Percentiles rank a stretch among this genome's conserved stretches.
These are phyloP conservation scores for Leptinotarsa texana DNA, from an alignment of 1,140 invertebrate genomes.

Conservation along the genomic window DNA sequence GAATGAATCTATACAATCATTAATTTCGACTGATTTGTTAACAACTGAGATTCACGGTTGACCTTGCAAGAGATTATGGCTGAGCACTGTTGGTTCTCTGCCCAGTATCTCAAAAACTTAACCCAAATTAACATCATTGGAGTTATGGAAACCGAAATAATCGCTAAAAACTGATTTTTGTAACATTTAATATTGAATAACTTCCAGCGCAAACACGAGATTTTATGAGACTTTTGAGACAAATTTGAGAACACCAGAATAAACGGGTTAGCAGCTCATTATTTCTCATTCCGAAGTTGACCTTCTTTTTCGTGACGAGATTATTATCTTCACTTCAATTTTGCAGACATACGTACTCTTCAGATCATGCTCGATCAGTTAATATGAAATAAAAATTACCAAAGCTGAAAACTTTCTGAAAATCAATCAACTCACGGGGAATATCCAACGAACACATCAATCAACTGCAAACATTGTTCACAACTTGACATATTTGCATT, in stretches of 20 bases:
- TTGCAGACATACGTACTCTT: too few species aligned
- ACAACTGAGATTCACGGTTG: not conserved
- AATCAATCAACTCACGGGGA: too few species aligned
- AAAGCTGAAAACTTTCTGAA: too few species aligned
- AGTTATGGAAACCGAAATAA: not conserved
- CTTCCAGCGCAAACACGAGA: not conserved
- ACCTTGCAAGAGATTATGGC: not conserved
- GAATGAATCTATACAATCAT: slow-evolving; percentile 45
- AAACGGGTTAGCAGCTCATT: not conserved
- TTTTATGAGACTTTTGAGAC: not conserved
- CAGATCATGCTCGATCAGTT: too few species aligned
- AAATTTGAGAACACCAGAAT: not conserved
- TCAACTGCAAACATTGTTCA: too few species aligned
- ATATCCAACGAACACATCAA: too few species aligned
- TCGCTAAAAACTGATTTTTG: not conserved
- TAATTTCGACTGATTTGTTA: not conserved
- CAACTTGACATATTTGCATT: too few species aligned
- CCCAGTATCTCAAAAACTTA: not conserved
- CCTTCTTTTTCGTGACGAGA: not conserved
- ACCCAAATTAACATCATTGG: not conserved
- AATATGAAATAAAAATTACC: too few species aligned
- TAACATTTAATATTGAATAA: not conserved
- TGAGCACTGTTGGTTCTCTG: not conserved
- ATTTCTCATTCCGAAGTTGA: not conserved
- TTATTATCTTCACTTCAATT: not conserved